Evolutionary conservation across 2,797 vertebrate species (phyloP), one percentile per base, ranked within the genome.

Genomic region (Cottoperca gobio): DNA sequence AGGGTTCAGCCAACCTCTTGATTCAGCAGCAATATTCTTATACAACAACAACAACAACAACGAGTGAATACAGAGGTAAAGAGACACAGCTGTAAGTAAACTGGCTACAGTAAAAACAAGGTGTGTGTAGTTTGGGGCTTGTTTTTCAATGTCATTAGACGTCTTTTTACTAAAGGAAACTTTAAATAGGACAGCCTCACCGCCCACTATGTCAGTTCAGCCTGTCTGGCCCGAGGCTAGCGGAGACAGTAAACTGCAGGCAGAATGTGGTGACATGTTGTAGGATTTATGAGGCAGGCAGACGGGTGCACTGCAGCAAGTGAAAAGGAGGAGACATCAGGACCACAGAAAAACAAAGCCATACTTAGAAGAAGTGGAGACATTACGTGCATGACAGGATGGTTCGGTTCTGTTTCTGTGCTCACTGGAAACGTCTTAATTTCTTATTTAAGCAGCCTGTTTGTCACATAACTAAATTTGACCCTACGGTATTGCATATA

Each of bases 181-280:
- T 77, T 72, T 63, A 81, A 76, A 67, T 67, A 76, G 78, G 60
- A 75, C 69, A 78, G 73, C 28, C 67, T 79, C 43, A 54, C 59
- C 53, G 23, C 69, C 84, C 74, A 73, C 69, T 13, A 64, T n/a
- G 58, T 67, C 72, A 65, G 37, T 79, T 81, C 61, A 85, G 76
- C 68, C 43, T 33, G 72, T 74, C 54, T 58, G 73, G 46, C 78
- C 76, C 3, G 64, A 77, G 86, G 81, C 71, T n/a, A 42, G 45
- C 70, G 39, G 40, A 67, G 66, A 71, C 70, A 63, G 73, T 64
- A 80, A 84, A 82, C 74, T 64, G 46, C 61, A 83, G 74, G 73
- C 84, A 80, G 73, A 78, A 78, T 54, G 74, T 72, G 71, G 82
- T 48, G 76, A 82, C 86, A 72, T 78, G 68, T 50, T 85, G 72